Evolutionary conservation across 37 sponge, comb jelly and placozoan species (phyloP).

Genomic region (Axinella damicornis): DNA sequence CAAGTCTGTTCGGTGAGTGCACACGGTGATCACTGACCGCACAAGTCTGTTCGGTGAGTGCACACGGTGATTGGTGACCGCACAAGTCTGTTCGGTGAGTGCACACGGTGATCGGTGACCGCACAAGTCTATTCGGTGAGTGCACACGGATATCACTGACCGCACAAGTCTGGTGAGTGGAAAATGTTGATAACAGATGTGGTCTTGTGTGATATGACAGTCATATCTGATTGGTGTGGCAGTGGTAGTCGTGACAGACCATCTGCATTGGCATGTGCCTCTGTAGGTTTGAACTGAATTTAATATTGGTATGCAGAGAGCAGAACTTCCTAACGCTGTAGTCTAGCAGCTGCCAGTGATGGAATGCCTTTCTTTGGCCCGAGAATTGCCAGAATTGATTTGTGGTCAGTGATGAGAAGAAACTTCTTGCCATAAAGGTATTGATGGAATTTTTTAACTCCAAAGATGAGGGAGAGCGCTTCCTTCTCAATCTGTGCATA

Average conservation of each 20-base stretch:
- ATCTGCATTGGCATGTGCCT: conserved; percentile 53
- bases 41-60: too few species aligned
- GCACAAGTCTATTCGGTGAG: too few species aligned
- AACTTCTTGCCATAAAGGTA: not conserved
- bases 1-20: too few species aligned
- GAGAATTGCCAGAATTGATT: not conserved
- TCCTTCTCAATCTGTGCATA: conserved; percentile 37
- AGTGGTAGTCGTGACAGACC: conserved; percentile 17
- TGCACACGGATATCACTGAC: too few species aligned
- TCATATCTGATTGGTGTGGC: not conserved
- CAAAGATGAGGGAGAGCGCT: conserved; percentile 7
- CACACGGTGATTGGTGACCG: too few species aligned
- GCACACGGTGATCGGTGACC: too few species aligned
- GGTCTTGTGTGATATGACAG: too few species aligned
- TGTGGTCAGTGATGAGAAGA: not conserved
- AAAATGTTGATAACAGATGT: not conserved
- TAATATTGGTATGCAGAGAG: conserved; percentile 16
- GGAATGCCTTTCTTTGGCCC: conserved; percentile 2
- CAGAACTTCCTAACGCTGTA: conserved; percentile 30
- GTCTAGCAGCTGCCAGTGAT: not conserved
- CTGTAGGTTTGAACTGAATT: conserved; percentile 27
- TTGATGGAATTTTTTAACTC: not conserved
- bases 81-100: too few species aligned
- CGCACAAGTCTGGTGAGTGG: too few species aligned
- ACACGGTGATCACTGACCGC: too few species aligned